phyloP scores from a whole-genome alignment of 2,888 invertebrate genomes.

The Opisthograptis luteolata region DNA sequence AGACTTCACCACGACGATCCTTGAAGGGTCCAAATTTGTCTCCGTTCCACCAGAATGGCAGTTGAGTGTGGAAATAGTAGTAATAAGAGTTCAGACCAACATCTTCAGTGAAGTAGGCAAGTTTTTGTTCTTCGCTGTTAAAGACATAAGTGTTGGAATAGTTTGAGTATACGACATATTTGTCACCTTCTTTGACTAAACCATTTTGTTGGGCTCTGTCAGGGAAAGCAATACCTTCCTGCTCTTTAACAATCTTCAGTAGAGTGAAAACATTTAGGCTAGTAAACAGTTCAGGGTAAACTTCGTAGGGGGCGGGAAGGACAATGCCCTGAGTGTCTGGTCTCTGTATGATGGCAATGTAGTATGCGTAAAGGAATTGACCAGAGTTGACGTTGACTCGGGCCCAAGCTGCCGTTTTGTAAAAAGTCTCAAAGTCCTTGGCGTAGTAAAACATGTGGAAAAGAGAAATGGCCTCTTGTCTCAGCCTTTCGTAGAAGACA shows the following conservation, averaged over 20 bases:
- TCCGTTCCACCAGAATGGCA: slow-evolving; percentile 86
- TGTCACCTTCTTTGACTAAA: slow-evolving; percentile 64
- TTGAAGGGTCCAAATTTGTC: slow-evolving; percentile 74
- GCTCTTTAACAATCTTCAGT: slow-evolving; percentile 71
- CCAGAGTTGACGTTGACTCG: slow-evolving; percentile 85
- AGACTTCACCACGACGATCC: slow-evolving; percentile 86
- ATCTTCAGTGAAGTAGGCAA: slow-evolving; percentile 89
- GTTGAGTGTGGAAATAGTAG: slow-evolving; percentile 85
- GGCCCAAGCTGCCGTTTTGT: slow-evolving; percentile 82
- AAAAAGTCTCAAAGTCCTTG: slow-evolving; percentile 85
- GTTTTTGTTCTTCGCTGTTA: slow-evolving; percentile 82
- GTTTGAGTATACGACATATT: slow-evolving; percentile 83
- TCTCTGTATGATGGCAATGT: slow-evolving; percentile 85
- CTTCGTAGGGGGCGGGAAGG: slow-evolving; percentile 88
- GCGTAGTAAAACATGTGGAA: slow-evolving; percentile 85
- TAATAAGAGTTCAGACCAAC: slow-evolving; percentile 87
- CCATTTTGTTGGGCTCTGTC: slow-evolving; percentile 64
- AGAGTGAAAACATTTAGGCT: slow-evolving; percentile 82
- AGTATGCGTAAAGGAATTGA: slow-evolving; percentile 85
- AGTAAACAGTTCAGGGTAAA: slow-evolving; percentile 86
- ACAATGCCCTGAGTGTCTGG: slow-evolving; percentile 83
- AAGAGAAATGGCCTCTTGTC: slow-evolving; percentile 78
- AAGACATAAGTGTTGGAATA: slow-evolving; percentile 81
- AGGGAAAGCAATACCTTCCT: slow-evolving; percentile 53
- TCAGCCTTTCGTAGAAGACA: slow-evolving; percentile 70